Percentiles rank a stretch among this genome's conserved stretches.
These are phyloP conservation scores for Drosophila gaucha DNA, from an alignment of 2,888 invertebrate genomes.

Conservation along the genomic window DNA sequence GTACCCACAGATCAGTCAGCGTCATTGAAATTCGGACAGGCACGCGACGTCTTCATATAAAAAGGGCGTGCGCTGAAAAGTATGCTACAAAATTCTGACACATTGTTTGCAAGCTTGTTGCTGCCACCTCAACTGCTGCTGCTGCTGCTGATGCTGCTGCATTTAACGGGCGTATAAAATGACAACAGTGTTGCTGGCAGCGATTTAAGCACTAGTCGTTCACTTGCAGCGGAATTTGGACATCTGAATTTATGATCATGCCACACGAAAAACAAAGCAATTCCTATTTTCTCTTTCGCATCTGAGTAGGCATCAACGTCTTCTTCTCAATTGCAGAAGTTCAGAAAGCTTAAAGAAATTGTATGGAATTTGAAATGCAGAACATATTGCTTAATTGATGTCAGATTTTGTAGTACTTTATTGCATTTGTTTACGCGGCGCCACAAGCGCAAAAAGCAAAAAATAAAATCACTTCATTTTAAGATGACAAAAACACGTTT, in stretches of 20 bases:
- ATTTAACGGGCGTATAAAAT: conserved; percentile 33
- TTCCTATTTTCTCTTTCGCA: not conserved
- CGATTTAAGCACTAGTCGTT: not conserved
- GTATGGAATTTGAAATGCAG: too few relatives aligned
- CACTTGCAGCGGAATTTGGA: conserved; percentile 6
- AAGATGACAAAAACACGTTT: too few relatives aligned
- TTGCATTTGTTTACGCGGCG: too few relatives aligned
- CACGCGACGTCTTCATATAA: not conserved
- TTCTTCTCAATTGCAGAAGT: too few relatives aligned
- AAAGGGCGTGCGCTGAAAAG: conserved; percentile 25
- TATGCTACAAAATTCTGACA: conserved; percentile 31
- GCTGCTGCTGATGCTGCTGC: not conserved
- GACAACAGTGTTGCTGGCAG: conserved; percentile 25
- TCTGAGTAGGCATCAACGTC: too few relatives aligned
- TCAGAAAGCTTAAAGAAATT: too few relatives aligned
- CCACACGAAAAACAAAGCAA: not conserved
- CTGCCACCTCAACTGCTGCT: not conserved
- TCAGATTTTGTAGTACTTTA: too few relatives aligned
- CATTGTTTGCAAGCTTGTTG: conserved; percentile 9
- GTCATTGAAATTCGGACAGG: not conserved
- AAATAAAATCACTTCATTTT: too few relatives aligned
- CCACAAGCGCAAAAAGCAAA: too few relatives aligned
- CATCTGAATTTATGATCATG: conserved; percentile 20
- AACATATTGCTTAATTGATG: too few relatives aligned
- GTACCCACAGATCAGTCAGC: conserved; percentile 18